Conservation (phyloP, 2,888 invertebrate species). For the Ectemnius lituratus region DNA sequence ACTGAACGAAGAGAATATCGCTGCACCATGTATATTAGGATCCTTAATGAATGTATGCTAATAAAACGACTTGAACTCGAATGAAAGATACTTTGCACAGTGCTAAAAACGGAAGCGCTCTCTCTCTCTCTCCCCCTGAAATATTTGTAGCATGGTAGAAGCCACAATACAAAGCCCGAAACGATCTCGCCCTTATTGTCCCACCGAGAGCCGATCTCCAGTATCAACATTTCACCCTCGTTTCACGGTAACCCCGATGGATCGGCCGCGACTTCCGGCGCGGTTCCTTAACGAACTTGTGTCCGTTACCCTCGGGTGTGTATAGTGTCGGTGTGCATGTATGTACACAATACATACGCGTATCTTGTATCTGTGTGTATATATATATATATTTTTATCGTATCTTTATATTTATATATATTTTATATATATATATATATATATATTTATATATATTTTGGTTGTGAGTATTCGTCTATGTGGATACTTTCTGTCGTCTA, state of each 20-base stretch:
- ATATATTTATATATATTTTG: slow-evolving; percentile 51
- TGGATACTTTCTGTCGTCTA: slow-evolving; percentile 75
- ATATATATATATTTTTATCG: not conserved
- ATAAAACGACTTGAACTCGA: no score
- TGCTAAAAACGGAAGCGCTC: no score
- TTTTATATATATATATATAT: slow-evolving; percentile 36
- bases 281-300: no score
- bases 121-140: no score
- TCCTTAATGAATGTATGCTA: no score
- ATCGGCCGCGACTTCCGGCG: no score
- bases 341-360: not conserved
- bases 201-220: not conserved
- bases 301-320: no score
- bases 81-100: no score
- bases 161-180: not conserved
- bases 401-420: slow-evolving; percentile 4
- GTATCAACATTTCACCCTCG: no score
- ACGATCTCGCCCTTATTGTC: slow-evolving; percentile 10
- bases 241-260: no score
- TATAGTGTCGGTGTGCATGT: slow-evolving; percentile 11
- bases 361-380: slow-evolving; percentile 1
- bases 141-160: not conserved
- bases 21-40: no score
- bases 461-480: slow-evolving; percentile 54
- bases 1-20: no score